Conservation (phyloP, 2,797 vertebrate species). For the Odontamblyopus lacepedii region DNA sequence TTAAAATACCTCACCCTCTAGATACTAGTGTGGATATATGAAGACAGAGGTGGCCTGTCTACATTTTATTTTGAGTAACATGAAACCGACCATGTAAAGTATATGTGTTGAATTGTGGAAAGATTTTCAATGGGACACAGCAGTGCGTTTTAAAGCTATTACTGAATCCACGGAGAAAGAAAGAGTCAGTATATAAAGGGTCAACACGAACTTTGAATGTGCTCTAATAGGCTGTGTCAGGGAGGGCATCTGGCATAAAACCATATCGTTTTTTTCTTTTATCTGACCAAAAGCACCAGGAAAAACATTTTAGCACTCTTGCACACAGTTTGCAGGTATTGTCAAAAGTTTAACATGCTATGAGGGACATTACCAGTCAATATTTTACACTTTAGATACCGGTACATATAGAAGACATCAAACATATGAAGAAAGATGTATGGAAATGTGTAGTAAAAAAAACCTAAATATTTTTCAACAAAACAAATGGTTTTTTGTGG, state of each 20-base stretch:
- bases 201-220: not conserved
- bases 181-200: not conserved
- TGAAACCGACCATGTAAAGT: not conserved
- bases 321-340: not conserved
- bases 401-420: no score
- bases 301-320: not conserved
- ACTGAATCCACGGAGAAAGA: not conserved
- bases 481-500: no score
- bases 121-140: not conserved
- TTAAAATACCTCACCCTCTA: conserved; percentile 7
- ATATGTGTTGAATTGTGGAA: conserved; percentile 1
- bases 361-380: no score
- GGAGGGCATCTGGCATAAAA: no score
- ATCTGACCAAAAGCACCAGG: not conserved
- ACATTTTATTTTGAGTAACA: conserved; percentile 4
- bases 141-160: not conserved
- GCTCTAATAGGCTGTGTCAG: no score
- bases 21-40: not conserved
- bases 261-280: not conserved
- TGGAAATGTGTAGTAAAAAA: no score
- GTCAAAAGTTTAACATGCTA: not conserved
- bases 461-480: no score
- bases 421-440: no score
- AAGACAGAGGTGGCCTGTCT: conserved; percentile 3
- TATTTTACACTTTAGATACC: no score